A percentile compares a stretch with the other conserved stretches of the same genome.
Evolutionary conservation across 2,113 vertebrate genomes (phyloP).

Genomic region (Thalassarche chlororhynchos): DNA sequence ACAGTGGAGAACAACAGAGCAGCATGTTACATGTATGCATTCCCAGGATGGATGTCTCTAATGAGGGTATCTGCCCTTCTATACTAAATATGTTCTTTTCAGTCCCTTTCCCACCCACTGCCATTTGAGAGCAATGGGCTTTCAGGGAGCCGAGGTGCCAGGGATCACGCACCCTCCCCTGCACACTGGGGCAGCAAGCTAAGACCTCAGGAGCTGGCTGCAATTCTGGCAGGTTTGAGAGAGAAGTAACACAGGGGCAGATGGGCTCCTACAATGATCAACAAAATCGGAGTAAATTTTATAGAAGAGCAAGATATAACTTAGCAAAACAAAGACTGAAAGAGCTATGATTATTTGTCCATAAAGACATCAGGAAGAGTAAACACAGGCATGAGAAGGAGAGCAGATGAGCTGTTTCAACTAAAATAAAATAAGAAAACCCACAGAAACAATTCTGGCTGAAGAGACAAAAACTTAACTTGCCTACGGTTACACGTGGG

Average conservation of each 20-base stretch:
- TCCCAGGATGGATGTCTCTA: background rate
- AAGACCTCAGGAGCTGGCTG: background rate
- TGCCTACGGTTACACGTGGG: background rate
- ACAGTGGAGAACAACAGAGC: background rate
- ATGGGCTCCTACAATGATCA: background rate
- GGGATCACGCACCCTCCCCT: background rate
- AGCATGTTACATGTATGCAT: background rate
- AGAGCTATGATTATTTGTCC: background rate
- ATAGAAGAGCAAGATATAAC: background rate
- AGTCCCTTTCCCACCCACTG: background rate
- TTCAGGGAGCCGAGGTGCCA: background rate
- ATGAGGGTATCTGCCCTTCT: background rate
- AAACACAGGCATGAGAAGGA: background rate
- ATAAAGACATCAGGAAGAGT: background rate
- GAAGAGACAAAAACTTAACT: background rate
- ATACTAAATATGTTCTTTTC: background rate
- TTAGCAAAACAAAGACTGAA: background rate
- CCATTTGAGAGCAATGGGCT: background rate
- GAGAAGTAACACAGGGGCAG: background rate
- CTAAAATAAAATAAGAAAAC: background rate
- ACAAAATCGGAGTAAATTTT: background rate
- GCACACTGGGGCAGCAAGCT: fast-evolving
- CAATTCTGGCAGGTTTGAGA: background rate
- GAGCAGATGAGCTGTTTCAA: background rate
- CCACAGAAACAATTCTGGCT: background rate